A percentile compares a stretch with the other conserved stretches of the same genome.
phyloP scores from a whole-genome alignment of 2,888 invertebrate genomes.

The Drosophila hamatofila region DNA sequence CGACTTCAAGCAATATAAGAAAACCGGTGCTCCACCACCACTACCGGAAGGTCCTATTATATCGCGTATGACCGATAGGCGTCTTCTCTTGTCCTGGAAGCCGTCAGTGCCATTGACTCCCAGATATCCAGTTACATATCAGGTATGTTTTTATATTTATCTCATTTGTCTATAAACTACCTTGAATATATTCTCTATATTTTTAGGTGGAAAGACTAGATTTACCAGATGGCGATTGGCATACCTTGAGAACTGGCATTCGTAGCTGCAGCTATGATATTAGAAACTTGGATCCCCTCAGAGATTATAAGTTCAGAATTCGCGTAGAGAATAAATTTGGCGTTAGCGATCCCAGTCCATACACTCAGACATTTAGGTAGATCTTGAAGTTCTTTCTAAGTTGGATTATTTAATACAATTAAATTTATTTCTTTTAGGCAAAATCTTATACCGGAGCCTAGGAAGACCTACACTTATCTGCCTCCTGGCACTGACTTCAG shows the following conservation, averaged over 20 bases:
- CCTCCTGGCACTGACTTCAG: slow-evolving; percentile 93
- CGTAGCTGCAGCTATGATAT: slow-evolving; percentile 96
- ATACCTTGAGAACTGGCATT: slow-evolving; percentile 93
- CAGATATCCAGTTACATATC: slow-evolving; percentile 95
- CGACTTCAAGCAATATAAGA: slow-evolving; percentile 93
- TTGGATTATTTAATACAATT: not conserved
- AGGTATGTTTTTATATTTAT: slow-evolving; percentile 86
- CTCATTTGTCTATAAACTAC: too few species aligned
- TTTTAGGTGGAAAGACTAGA: slow-evolving; percentile 94
- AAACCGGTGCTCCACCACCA: slow-evolving; percentile 94
- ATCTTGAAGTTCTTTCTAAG: not conserved
- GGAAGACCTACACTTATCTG: slow-evolving; percentile 92
- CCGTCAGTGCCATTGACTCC: slow-evolving; percentile 96
- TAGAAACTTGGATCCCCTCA: slow-evolving; percentile 94
- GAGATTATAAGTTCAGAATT: slow-evolving; percentile 97
- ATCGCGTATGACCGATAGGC: slow-evolving; percentile 95
- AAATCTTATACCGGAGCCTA: slow-evolving; percentile 91
- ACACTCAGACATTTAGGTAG: slow-evolving; percentile 90
- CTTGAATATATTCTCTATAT: not conserved
- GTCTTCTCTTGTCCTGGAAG: slow-evolving; percentile 96
- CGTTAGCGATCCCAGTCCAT: slow-evolving; percentile 97
- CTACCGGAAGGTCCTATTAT: slow-evolving; percentile 96
- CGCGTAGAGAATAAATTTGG: slow-evolving; percentile 99
- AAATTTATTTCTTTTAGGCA: slow-evolving; percentile 85
- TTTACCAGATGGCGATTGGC: slow-evolving; percentile 96